Evolutionary conservation across 2,888 invertebrate genomes (phyloP).

Genomic region (Andricus quercusramuli): DNA sequence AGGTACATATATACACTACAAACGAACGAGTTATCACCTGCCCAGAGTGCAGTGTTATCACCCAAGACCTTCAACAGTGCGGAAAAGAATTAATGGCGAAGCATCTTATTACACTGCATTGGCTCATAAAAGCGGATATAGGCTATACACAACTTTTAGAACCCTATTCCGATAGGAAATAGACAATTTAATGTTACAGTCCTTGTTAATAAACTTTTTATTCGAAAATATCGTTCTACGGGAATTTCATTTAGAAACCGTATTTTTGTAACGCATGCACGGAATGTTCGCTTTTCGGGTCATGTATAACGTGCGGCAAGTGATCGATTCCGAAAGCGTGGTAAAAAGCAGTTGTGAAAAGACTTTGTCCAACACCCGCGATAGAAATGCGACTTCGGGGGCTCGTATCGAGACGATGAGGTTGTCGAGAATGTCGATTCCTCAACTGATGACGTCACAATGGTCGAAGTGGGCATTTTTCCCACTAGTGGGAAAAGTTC

Average conservation of each 20-base stretch:
- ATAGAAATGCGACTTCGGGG: too few species aligned
- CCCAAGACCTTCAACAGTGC: background rate
- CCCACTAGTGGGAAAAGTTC: too few species aligned
- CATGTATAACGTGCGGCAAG: too few species aligned
- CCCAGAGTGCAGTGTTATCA: background rate
- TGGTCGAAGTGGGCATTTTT: too few species aligned
- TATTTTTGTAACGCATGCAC: background rate
- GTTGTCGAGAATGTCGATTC: too few species aligned
- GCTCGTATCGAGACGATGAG: too few species aligned
- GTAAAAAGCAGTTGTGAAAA: too few species aligned
- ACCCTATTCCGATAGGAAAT: background rate
- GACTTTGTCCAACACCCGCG: too few species aligned
- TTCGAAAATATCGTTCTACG: background rate
- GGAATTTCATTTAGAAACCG: background rate
- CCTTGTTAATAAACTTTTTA: background rate
- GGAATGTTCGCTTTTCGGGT: too few species aligned
- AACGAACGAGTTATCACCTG: slow-evolving; percentile 6
- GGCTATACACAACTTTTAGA: slow-evolving; percentile 5
- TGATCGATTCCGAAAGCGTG: too few species aligned
- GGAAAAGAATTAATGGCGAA: slow-evolving; percentile 5
- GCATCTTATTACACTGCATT: slow-evolving; percentile 1
- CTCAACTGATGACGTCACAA: too few species aligned
- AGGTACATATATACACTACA: background rate
- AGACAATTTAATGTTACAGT: background rate
- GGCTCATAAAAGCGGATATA: background rate